Base-by-base conservation (phyloP, 30 jellyfish, hydroid and myxozoan genomes). In the Cassiopea andromeda region DNA sequence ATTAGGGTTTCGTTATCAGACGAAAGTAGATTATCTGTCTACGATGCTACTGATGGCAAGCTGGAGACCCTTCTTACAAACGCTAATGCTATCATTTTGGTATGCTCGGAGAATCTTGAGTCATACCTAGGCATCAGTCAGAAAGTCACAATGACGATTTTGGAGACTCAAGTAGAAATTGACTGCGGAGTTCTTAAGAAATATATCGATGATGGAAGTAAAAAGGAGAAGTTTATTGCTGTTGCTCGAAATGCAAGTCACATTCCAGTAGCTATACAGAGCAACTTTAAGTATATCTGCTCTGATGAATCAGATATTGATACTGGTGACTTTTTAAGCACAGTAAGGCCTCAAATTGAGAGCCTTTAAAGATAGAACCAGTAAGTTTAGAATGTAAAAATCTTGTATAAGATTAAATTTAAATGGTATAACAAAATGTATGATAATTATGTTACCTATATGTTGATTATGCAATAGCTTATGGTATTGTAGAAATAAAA, bases 261-360 rank as follows among this genome's bases (percentile, higher is more conserved):
- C 54, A 70, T 70, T 43, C 79, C 79, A 70, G 79, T 2, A 2
- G 5, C 50, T 2, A 4, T 70, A 38, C 7, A 2, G 54, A 16
- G 50, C 48, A 70, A 70, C 54, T 8, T 6, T 43, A 1, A 5
- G 12, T 43, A 70, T 27, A 70, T 70, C 27, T 70, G 54, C 50
- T 9, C 49, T 1, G 79, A 70, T 18, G 79, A 43, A 12, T 4
- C n/a, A 12, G 2, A 5, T 8, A 70, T 64, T 9, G 43, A 70
- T 7, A 19, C 6, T 14, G 54, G n/a, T 12, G 79, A 70, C 4
- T 70, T 70, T 19, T 10, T 19, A 19, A n/a, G 79, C 15, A 70
- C 57, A 70, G 79, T 70, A 2, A n/a, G 79, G n/a, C 79, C 79
- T 8, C n/a, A 5, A 7, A 70, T 70, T 7, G 79, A 70, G 38